Conservation (phyloP, 2,888 invertebrate species). For the Tachina fera region DNA sequence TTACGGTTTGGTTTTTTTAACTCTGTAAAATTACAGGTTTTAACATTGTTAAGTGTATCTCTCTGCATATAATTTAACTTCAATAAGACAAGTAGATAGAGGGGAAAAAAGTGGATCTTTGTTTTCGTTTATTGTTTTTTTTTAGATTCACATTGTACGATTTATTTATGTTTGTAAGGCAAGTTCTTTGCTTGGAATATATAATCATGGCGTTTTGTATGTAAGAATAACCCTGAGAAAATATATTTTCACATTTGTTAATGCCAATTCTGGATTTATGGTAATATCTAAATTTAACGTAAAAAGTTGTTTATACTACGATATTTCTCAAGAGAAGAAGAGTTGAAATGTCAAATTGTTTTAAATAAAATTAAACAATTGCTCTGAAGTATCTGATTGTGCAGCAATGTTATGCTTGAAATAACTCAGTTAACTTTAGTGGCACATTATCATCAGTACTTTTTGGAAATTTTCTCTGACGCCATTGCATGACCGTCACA, state of each 20-base stretch:
- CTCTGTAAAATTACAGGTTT: constrained; percentile 46
- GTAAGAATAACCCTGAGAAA: constrained; percentile 23
- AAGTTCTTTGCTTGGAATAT: neutral
- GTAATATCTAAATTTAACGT: neutral
- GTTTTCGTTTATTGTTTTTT: neutral
- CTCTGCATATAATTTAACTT: constrained; percentile 14
- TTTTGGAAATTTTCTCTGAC: too few species aligned
- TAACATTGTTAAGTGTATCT: constrained; percentile 19
- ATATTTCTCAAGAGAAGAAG: neutral
- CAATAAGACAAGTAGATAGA: constrained; percentile 1
- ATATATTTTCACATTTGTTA: constrained; percentile 4
- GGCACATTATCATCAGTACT: too few species aligned
- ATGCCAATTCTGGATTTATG: constrained; percentile 4
- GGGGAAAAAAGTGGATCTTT: constrained; percentile 11
- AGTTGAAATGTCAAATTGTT: neutral
- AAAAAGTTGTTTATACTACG: neutral
- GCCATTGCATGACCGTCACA: too few species aligned
- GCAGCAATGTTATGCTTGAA: neutral
- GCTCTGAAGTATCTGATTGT: too few species aligned
- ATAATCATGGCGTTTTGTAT: neutral
- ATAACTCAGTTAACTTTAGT: neutral
- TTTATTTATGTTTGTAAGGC: neutral
- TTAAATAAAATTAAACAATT: too few species aligned
- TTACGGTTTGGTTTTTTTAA: neutral
- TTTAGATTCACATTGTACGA: neutral